Evolutionary conservation across 2,797 vertebrate species (phyloP).

Genomic region (Synaphobranchus kaupii): DNA sequence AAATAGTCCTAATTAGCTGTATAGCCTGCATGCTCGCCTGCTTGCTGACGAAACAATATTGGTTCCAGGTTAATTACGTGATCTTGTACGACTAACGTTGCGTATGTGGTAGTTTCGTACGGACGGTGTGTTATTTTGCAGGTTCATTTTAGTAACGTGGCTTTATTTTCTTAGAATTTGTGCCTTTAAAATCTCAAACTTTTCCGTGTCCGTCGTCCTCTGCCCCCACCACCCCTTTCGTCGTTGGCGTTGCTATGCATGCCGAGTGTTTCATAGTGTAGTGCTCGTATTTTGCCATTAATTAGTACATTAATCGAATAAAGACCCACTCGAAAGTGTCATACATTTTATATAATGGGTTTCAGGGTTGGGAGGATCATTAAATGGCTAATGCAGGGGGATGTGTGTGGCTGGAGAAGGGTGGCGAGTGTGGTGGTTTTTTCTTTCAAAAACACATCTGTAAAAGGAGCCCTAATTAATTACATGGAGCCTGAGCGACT

Average conservation of each 20-base stretch:
- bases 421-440: conserved; percentile 31
- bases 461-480: conserved; percentile 79
- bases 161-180: conserved; percentile 56
- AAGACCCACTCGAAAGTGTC: neutral
- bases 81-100: conserved; percentile 53
- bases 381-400: neutral
- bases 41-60: conserved; percentile 75
- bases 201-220: conserved; percentile 61
- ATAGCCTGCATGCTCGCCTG: conserved; percentile 61
- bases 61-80: conserved; percentile 63
- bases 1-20: conserved; percentile 54
- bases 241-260: conserved; percentile 59
- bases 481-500: conserved; percentile 73
- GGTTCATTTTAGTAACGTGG: conserved; percentile 31
- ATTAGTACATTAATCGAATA: conserved; percentile 57
- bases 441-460: conserved; percentile 63
- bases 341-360: neutral
- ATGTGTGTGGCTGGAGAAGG: neutral
- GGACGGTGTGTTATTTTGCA: conserved; percentile 56
- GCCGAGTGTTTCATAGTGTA: conserved; percentile 64
- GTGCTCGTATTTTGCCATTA: conserved; percentile 63
- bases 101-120: conserved; percentile 52
- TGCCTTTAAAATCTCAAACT: conserved; percentile 75
- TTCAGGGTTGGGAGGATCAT: neutral
- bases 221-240: conserved; percentile 67